Base-by-base conservation (phyloP, 2,888 invertebrate genomes). In the Cepaea hortensis region DNA sequence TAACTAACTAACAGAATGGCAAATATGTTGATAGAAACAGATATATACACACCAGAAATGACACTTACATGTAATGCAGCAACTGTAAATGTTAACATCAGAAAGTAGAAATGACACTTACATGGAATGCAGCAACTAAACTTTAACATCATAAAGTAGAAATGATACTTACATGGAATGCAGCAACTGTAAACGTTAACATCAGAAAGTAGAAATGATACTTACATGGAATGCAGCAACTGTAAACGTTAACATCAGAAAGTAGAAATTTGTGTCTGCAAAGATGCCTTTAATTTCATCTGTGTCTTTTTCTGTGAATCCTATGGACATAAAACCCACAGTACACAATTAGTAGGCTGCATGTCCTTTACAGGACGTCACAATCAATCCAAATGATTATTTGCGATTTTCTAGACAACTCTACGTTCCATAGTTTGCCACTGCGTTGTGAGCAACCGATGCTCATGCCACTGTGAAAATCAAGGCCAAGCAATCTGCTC, bases 271-370 rank as follows among this genome's bases (percentile, higher is more conserved):
- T 0, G 98, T 99, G 93, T 99, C 99, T 0, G 97, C 97, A 95
- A 99, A 98, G 91, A 99, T 97, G 83, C 97, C 97, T 94, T 99
- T 99, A 0, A 98, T 97, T 95, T 99, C 99, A 95, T 99, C 99
- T 68, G 98, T 95, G 95, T 99, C 99, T 94, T 98, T 98, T 88
- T 97, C 96, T 70, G 97, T 96, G 93, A 99, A 99, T 9, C 98
- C 95, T 94, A 89, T 13, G 68, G 61, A 76, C 48, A 20, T 55
- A 77, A 55, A 3, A 77, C 20, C 15, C 11, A n/a, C 9, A 61
- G 55, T 55, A 55, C 55, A 55, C 11, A 35, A 35, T 35, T 1
- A 35, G 35, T 35, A 35, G 35, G 35, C 35, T 35, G 35, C 35
- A 35, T 35, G 35, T 35, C 1, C 35, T 35, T 35, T 35, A 35